Percentiles rank a stretch among this genome's conserved stretches.
phyloP scores from a whole-genome alignment of 2,113 vertebrate genomes.

The Lethenteron reissneri region DNA sequence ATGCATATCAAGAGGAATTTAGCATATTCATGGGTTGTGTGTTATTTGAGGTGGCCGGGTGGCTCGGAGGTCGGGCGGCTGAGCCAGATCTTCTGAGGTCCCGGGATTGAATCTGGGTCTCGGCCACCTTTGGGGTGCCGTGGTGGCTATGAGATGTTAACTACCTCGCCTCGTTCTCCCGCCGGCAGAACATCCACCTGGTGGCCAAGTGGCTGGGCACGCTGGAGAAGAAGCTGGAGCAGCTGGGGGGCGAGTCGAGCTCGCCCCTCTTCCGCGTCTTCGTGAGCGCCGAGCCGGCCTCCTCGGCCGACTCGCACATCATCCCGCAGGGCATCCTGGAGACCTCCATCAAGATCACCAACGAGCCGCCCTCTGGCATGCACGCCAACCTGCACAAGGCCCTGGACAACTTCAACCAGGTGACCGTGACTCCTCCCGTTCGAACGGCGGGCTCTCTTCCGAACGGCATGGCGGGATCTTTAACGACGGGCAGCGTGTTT shows the following conservation, averaged over 20 bases:
- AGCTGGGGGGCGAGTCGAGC: constrained; percentile 29
- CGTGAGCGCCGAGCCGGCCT: constrained; percentile 60
- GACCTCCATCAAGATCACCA: constrained; percentile 80
- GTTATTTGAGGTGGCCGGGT: too few species aligned
- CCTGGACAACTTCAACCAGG: constrained; percentile 85
- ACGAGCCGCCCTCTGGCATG: constrained; percentile 56
- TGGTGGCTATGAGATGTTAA: too few species aligned
- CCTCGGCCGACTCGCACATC: constrained; percentile 37
- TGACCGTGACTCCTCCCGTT: constrained; percentile 13
- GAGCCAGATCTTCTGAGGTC: too few species aligned
- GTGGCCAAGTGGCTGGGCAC: constrained; percentile 62
- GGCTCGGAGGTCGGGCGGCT: too few species aligned
- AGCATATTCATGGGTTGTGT: too few species aligned
- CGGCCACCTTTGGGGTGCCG: too few species aligned
- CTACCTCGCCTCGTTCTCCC: too few species aligned
- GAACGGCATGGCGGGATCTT: too few species aligned
- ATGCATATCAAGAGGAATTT: too few species aligned
- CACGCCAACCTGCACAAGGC: constrained; percentile 78
- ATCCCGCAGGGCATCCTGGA: constrained; percentile 84
- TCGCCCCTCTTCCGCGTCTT: constrained; percentile 50
- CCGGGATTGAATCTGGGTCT: too few species aligned
- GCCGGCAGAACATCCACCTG: constrained; percentile 61
- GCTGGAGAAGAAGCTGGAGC: constrained; percentile 67
- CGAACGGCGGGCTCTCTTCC: too few species aligned
- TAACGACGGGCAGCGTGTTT: too few species aligned